Percentiles rank a stretch among this genome's conserved stretches.
These are phyloP conservation scores for Gallinago nigripennis DNA, from an alignment of 2,797 vertebrate species.

Conservation along the genomic window DNA sequence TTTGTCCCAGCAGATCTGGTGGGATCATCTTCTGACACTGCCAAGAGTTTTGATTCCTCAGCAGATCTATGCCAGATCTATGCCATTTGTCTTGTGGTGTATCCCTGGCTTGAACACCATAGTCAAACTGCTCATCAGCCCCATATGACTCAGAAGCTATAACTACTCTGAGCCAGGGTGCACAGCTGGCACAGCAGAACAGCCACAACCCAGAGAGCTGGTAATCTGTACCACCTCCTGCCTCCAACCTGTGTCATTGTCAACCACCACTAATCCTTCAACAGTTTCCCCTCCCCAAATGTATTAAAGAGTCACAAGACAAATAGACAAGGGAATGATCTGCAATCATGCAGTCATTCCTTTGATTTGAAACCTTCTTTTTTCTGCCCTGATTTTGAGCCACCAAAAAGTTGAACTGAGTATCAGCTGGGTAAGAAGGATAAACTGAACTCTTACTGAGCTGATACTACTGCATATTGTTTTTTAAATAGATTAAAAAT, in stretches of 20 bases:
- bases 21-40: background rate
- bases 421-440: background rate
- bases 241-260: background rate
- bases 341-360: background rate
- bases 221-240: background rate
- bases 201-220: background rate
- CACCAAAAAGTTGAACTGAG: background rate
- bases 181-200: background rate
- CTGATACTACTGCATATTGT: background rate
- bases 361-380: background rate
- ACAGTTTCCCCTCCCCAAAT: background rate
- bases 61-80: background rate
- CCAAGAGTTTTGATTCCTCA: background rate
- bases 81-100: background rate
- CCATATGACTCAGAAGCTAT: background rate
- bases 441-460: background rate
- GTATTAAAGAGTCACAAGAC: background rate
- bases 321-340: background rate
- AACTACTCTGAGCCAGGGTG: background rate
- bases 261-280: background rate
- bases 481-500: background rate
- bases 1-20: background rate
- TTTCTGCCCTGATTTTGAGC: background rate
- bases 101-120: background rate
- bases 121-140: background rate